Evolutionary conservation across 1,140 invertebrate genomes (phyloP), one percentile per base, ranked within the genome.

Genomic region (Pogonomyrmex barbatus): DNA sequence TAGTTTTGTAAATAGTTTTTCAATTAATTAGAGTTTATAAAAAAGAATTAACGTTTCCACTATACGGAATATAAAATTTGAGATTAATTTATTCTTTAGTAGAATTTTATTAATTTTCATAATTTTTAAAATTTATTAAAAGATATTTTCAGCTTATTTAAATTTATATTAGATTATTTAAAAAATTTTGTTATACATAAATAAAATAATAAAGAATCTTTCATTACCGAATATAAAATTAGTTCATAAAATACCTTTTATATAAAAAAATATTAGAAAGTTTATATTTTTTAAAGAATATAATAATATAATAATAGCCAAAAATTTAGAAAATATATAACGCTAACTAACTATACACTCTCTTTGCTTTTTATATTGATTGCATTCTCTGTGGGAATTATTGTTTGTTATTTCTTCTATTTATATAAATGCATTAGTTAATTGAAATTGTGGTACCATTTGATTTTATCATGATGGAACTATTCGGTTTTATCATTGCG

Each of bases 41-140:
- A 4, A 6, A 67, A 12, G 3, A 79, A 67, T 50, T 39, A 67
- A 79, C 39, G 2, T 77, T 47, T n/a, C 47, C 12, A 5, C 4
- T 79, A 30, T 8, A 3, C 10, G 14, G 4, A 9, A 52, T 24
- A 52, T 67, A 1, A 52, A 65, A 65, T 45, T 77, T 45, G 24
- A 70, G 24, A 75, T 42, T 45, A 67, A 8, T 36, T 52, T 30
- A n/a, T 5, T 0, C 8, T 36, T 0, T 5, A 58, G 5, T 6
- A 5, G 45, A 83, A 88, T 85, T 56, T 58, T 10, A 36, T 52
- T 5, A 2, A 17, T 12, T 68, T 82, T 39, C 2, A 9, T 17
- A 52, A 33, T 47, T 39, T 17, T 0, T 10, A 52, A 10, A 67
- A 67, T 36, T 24, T 2, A 5, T 52, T 75, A 52, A 14, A 17